Base-by-base conservation (phyloP, 2,113 vertebrate genomes). In the Anolis sagrei region DNA sequence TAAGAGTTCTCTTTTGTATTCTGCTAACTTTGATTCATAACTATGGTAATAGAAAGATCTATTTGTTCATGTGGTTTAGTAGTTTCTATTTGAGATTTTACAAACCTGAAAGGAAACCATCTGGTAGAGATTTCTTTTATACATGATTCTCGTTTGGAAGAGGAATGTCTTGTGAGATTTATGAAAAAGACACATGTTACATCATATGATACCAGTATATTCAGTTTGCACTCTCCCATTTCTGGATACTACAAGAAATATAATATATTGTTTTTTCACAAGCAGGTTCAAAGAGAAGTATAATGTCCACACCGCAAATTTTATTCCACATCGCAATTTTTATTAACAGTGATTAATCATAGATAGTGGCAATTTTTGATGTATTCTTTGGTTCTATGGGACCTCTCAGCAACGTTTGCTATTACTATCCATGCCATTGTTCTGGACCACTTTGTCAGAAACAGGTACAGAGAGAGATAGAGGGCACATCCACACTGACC, bases 51-150 rank as follows among this genome's bases (percentile, higher is more conserved):
- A 11, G 23, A 84, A 93, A 76, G 91, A 88, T 91, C 75, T 82
- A 48, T 91, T 94, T 96, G 79, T 93, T 88, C 89, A 86, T 82
- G 93, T 90, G 89, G 93, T 88, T 87, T 94, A 82, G 95, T 92
- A 87, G 93, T 88, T 85, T 94, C 76, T 73, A 27, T 90, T 92
- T 87, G 87, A 88, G 85, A 21, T 81, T 92, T 89, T 86, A 92
- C 85, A 87, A 74, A 81, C 82, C 89, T 76, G 88, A 86, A 85
- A 70, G 72, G 90, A 76, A 84, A 48, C 18, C 75, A 79, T 58
- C 76, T 78, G 48, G 66, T 73, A 32, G 7, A 87, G 51, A 89
- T 87, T 79, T 21, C 77, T 69, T 62, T 89, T 86, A 73, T 36
- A n/a, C 25, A 77, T 25, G 77, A 83, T 66, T 89, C 39, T n/a